Conservation (phyloP, 2,113 vertebrate species). For the Neoarius graeffei region DNA sequence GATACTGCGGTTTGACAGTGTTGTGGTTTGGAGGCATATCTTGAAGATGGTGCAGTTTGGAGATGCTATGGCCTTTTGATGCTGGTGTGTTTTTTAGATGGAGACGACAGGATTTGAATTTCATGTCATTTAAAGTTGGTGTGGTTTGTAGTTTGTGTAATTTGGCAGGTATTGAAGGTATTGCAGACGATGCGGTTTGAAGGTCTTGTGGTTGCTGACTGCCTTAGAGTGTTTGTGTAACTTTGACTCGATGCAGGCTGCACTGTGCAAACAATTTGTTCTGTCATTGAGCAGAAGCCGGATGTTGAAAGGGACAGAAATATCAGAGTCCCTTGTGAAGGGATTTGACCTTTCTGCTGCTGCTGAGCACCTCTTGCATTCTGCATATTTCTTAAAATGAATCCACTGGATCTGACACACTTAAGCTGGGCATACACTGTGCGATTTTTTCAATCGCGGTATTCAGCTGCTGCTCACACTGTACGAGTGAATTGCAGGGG, state of each 20-base stretch:
- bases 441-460: no score
- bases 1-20: not conserved
- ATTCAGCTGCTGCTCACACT: no score
- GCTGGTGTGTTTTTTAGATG: not conserved
- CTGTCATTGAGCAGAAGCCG: conserved; percentile 13
- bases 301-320: conserved; percentile 41
- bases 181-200: not conserved
- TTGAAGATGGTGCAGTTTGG: not conserved
- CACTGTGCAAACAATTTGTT: conserved; percentile 32
- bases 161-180: not conserved
- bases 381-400: conserved; percentile 11
- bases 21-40: not conserved
- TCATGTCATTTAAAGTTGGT: no score
- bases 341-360: conserved; percentile 33
- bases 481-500: no score
- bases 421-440: no score
- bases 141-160: not conserved
- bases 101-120: not conserved
- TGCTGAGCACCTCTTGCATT: conserved; percentile 5
- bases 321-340: conserved; percentile 26
- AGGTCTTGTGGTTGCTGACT: not conserved
- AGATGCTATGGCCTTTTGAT: not conserved
- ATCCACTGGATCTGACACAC: conserved; percentile 17
- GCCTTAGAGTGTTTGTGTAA: conserved; percentile 44
- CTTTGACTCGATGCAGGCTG: conserved; percentile 35